Percentiles rank a stretch among this genome's conserved stretches.
Evolutionary conservation across 2,113 vertebrate species (phyloP).

Genomic region (Gallinago paraguaiae): DNA sequence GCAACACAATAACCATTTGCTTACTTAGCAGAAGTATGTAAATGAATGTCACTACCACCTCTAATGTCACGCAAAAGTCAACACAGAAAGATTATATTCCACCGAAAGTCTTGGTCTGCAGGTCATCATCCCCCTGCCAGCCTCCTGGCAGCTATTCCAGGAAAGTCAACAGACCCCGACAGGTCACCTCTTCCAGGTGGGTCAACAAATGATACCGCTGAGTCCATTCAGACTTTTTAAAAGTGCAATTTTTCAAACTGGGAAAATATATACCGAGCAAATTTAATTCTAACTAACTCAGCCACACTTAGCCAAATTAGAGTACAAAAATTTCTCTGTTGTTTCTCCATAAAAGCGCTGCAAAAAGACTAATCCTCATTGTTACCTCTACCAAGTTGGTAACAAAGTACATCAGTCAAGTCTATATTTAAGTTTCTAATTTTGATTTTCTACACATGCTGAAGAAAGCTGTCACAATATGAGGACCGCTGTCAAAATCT

Average conservation of each 20-base stretch:
- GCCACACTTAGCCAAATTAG: background rate
- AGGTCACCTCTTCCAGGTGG: slow-evolving; percentile 55
- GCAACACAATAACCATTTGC: background rate
- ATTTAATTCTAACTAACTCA: background rate
- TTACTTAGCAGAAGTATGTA: slow-evolving; percentile 23
- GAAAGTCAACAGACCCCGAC: slow-evolving; percentile 45
- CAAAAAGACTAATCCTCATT: background rate
- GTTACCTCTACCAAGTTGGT: background rate
- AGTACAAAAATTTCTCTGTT: background rate
- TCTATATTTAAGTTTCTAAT: slow-evolving; percentile 45
- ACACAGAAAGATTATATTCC: slow-evolving; percentile 70
- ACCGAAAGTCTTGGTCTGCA: slow-evolving; percentile 63
- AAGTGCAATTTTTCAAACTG: slow-evolving; percentile 52
- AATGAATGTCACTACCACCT: slow-evolving; percentile 52
- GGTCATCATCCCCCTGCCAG: slow-evolving; percentile 48
- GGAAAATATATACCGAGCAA: slow-evolving; percentile 60
- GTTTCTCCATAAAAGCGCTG: background rate
- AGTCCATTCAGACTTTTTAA: slow-evolving; percentile 56
- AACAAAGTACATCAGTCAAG: background rate
- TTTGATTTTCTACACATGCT: background rate
- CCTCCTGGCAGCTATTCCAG: background rate
- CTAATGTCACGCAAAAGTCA: slow-evolving; percentile 63
- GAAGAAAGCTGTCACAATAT: slow-evolving; percentile 24
- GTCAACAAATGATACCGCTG: slow-evolving; percentile 59
- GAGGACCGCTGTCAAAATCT: background rate